Conservation (phyloP, 1,140 invertebrate species). For the Calycopis cecrops region DNA sequence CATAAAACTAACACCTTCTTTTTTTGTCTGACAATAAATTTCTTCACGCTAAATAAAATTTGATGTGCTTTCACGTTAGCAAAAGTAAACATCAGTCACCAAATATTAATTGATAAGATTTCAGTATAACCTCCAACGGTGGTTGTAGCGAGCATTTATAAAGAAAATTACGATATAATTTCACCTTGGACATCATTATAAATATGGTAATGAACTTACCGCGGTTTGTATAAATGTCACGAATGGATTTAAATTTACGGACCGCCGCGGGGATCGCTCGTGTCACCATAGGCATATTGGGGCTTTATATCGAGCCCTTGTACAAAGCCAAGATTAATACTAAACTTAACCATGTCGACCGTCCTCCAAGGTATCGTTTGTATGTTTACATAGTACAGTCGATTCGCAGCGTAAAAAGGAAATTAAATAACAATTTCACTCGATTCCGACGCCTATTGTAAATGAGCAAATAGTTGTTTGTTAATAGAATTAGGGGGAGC, state of each 20-base stretch:
- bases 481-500: conserved; percentile 50
- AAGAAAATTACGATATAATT: no score
- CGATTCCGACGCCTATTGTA: conserved; percentile 8
- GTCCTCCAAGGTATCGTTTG: no score
- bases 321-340: no score
- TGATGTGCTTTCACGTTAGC: no score
- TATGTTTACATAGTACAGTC: conserved; percentile 17
- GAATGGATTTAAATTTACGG: conserved; percentile 54
- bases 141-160: no score
- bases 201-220: conserved; percentile 6
- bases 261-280: conserved; percentile 48
- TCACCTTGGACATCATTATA: conserved; percentile 3
- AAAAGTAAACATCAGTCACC: no score
- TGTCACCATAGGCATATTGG: conserved; percentile 64
- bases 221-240: conserved; percentile 25
- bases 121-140: no score
- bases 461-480: conserved; percentile 30
- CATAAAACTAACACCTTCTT: no score
- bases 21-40: no score
- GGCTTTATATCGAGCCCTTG: conserved; percentile 35
- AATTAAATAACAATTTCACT: conserved; percentile 13
- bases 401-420: conserved; percentile 25
- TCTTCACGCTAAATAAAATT: no score
- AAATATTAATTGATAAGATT: no score
- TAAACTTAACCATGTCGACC: no score